phyloP scores from a whole-genome alignment of 2,113 vertebrate genomes.

The Takifugu flavidus region DNA sequence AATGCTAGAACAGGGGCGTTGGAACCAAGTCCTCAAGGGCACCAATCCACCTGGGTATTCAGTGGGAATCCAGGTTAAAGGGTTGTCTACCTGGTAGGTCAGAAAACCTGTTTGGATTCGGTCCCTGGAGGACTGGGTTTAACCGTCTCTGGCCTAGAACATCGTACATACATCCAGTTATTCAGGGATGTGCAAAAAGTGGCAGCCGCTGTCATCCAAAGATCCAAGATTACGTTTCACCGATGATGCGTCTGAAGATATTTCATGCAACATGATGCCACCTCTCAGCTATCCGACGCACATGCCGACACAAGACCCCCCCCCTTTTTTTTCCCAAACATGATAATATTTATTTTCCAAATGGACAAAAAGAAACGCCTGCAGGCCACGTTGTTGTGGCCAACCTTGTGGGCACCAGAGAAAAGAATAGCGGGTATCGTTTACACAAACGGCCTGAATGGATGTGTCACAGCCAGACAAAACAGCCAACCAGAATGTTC shows the following conservation, averaged over 20 bases:
- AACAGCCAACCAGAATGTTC: constrained; percentile 47
- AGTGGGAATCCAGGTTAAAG: no score
- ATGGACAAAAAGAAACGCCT: constrained; percentile 56
- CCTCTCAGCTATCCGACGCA: constrained; percentile 67
- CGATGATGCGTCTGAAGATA: constrained; percentile 85
- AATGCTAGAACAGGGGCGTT: neutral
- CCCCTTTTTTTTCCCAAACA: constrained; percentile 44
- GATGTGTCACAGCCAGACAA: constrained; percentile 59
- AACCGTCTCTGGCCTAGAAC: no score
- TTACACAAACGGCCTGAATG: constrained; percentile 63
- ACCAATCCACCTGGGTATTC: no score
- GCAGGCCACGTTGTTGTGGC: constrained; percentile 72
- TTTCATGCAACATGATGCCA: constrained; percentile 82
- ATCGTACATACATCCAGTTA: constrained; percentile 46
- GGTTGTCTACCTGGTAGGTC: no score
- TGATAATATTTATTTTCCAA: constrained; percentile 70
- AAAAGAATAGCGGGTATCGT: constrained; percentile 72
- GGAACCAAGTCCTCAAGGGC: no score
- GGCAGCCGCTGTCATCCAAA: constrained; percentile 77
- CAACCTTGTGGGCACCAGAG: constrained; percentile 78
- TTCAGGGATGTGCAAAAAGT: constrained; percentile 77
- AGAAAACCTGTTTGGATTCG: no score
- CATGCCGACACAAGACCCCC: constrained; percentile 68
- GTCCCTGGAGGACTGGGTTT: no score
- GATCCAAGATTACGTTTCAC: constrained; percentile 80